Base-by-base conservation (phyloP, 2,797 vertebrate species). In the Betta splendens region DNA sequence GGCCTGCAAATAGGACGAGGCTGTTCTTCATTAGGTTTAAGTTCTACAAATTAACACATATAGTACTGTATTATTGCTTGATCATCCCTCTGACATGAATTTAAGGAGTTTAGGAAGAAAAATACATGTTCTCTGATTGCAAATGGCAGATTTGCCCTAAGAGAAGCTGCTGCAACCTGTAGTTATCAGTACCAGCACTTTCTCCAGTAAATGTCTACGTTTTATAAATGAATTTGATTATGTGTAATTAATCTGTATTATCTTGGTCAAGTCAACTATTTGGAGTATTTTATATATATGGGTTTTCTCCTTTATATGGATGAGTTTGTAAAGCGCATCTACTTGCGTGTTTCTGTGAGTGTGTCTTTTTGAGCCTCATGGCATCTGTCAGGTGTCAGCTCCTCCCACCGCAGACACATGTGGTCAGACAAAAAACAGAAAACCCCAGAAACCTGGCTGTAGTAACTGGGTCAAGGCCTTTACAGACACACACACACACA, bases 401-500 rank as follows among this genome's bases (percentile, higher is more conserved):
- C 67, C 75, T 80, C 75, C 79, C 43, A 47, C 55, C 53, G 67
- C 69, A 65, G 45, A 64, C 63, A 64, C 60, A 43, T 55, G 72
- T 73, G 31, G 68, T 61, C 22, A 66, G 36, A 17, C 50, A 42
- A 53, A n/a, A 26, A 56, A n/a, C n/a, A 32, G 46, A 58, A 8
- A 2, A 69, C 40, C 57, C 39, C 62, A 56, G n/a, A 70, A 76
- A 69, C 64, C 57, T 64, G 66, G 75, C 62, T 23, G 13, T 31
- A 48, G 55, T 79, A 89, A 82, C 33, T 83, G 81, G 72, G 83
- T 85, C 83, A 81, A 28, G 54, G 60, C 72, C 69, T 64, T 64
- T 45, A 57, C 18, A 58, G 35, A 42, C 54, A 42, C 56, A 49
- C 38, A 45, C 28, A 45, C 49, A 11, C 39, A 44, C 15, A 45